Conservation (phyloP, 2,113 vertebrate genomes). For the Callospermophilus lateralis region DNA sequence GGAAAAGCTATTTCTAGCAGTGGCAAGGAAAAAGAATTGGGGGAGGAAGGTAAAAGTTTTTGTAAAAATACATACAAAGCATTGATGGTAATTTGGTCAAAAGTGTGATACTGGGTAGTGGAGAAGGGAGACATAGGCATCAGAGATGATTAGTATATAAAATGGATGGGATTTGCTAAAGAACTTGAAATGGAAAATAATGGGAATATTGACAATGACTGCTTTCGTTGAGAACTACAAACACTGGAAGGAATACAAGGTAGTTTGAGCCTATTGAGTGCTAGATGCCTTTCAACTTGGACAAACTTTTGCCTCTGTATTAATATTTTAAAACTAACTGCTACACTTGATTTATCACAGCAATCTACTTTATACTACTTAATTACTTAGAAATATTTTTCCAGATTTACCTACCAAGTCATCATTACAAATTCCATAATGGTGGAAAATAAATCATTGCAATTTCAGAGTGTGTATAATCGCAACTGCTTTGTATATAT, state of each 20-base stretch:
- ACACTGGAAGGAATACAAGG: background rate
- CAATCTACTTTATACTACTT: conserved; percentile 37
- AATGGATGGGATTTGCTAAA: background rate
- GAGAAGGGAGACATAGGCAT: background rate
- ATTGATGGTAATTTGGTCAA: background rate
- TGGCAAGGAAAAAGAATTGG: background rate
- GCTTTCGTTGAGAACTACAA: background rate
- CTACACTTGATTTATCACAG: conserved; percentile 37
- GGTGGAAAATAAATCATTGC: conserved; percentile 50
- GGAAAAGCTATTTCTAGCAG: background rate
- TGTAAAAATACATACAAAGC: background rate
- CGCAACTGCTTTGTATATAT: conserved; percentile 4
- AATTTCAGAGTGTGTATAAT: background rate
- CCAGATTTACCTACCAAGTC: conserved; percentile 38
- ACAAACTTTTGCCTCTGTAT: background rate
- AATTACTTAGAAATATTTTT: conserved; percentile 5
- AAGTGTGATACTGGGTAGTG: fast-evolving
- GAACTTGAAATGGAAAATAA: background rate
- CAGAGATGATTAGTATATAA: background rate
- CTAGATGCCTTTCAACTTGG: conserved; percentile 1
- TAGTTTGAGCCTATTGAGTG: background rate
- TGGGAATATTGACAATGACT: background rate
- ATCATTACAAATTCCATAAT: conserved; percentile 52
- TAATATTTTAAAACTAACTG: conserved; percentile 65
- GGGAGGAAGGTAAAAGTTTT: background rate